A percentile compares a stretch with the other conserved stretches of the same genome.
Conservation (phyloP, 2,113 vertebrate genomes). For the Apodemus speciosus region DNA sequence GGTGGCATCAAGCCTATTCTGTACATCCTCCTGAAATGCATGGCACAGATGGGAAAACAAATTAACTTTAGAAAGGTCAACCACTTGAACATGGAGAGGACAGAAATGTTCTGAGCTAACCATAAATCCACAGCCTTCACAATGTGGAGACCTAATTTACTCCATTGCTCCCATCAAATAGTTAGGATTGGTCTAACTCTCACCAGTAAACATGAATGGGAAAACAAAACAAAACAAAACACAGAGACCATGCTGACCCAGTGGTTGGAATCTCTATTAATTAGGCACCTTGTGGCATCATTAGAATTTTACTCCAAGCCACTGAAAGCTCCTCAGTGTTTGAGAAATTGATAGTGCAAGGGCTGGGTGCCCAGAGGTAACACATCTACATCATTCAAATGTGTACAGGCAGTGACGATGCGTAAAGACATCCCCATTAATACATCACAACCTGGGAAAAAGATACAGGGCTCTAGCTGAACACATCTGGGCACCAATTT, state of each 20-base stretch:
- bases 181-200: not conserved
- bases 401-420: conserved; percentile 26
- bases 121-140: conserved; percentile 52
- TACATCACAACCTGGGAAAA: conserved; percentile 9
- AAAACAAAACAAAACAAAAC: conserved; percentile 12
- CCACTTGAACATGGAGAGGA: not conserved
- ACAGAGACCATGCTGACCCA: not conserved
- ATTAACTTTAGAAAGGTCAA: conserved; percentile 53
- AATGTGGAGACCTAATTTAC: conserved; percentile 3
- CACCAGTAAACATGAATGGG: not conserved
- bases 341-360: conserved; percentile 28
- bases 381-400: conserved; percentile 20
- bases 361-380: not conserved
- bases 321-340: conserved; percentile 10
- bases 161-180: conserved; percentile 1
- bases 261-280: conserved; percentile 52
- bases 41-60: conserved; percentile 60
- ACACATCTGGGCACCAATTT: conserved; percentile 40
- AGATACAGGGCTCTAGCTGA: conserved; percentile 30
- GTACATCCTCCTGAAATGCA: conserved; percentile 19
- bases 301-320: conserved; percentile 52
- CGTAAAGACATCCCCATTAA: conserved; percentile 38
- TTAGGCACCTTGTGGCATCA: conserved; percentile 26
- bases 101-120: conserved; percentile 31
- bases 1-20: conserved; percentile 31